Base-by-base conservation (phyloP, 2,888 invertebrate genomes). In the Temnothorax ravouxi region DNA sequence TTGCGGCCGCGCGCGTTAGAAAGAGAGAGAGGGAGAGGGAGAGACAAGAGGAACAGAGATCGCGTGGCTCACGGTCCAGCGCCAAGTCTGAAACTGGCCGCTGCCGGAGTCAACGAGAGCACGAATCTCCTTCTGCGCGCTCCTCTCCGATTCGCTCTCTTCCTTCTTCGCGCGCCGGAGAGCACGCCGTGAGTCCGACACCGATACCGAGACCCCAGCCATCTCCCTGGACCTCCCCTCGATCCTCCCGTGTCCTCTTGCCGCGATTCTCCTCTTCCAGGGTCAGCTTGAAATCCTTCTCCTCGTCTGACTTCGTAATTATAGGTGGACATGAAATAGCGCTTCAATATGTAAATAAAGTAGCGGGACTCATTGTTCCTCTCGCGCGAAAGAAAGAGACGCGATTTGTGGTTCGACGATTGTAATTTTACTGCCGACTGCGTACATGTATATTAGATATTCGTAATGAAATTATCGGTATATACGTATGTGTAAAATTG, bases 81-180 rank as follows among this genome's bases (percentile, higher is more conserved):
- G 94, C 81, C 93, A 92, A 92, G 92, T 89, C 92, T 92, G 93
- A 93, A 93, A 94, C 94, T 94, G 93, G 84, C 92, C 89, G 87
- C 85, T 41, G 67, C 67, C 77, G 29, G 88, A 89, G 82, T 86
- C 18, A 84, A 47, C 86, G 77, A 83, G 87, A 86, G 87, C 90
- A 71, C 88, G 71, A 81, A 84, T 86, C 86, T 86, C 87, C 76
- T 66, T 76, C 75, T 25, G 66, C 76, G 52, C 88, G 85, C 84
- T 90, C 84, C 87, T 79, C 69, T 80, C 72, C 77, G 64, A 76
- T 87, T 86, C 88, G 85, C 84, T 83, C 74, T 85, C 75, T 88
- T 88, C 86, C 84, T 86, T 81, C 89, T 81, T 75, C 71, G 85
- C 83, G 56, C 81, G 81, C 77, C 72, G 77, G 86, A 85, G 41